These are phyloP conservation scores for Sminthopsis crassicaudata DNA, from an alignment of 2,113 vertebrate genomes.

Conservation along the genomic window DNA sequence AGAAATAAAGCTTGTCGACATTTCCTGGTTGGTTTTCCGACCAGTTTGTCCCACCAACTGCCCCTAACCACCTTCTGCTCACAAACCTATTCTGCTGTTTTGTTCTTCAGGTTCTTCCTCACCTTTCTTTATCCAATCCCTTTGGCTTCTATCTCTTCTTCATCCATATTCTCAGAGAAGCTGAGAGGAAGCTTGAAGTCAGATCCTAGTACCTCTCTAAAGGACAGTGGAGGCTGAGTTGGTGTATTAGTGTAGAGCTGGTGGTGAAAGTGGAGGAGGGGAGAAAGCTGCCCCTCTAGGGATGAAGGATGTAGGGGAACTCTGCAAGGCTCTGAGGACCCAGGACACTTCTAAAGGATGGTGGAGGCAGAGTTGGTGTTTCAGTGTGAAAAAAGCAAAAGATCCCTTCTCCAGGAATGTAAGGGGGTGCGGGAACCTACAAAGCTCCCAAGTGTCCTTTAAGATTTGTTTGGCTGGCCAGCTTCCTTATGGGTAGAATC, in stretches of 20 bases:
- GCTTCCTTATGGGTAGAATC: background rate
- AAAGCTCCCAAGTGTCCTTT: background rate
- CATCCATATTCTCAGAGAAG: background rate
- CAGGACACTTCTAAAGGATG: background rate
- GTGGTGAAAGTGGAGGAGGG: background rate
- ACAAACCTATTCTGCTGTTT: background rate
- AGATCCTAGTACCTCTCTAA: background rate
- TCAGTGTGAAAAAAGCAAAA: background rate
- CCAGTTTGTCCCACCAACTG: background rate
- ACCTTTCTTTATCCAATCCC: background rate
- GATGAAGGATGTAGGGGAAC: slow-evolving; percentile 29
- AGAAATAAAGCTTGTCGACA: slow-evolving; percentile 38
- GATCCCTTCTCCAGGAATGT: background rate
- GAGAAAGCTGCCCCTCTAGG: slow-evolving; percentile 13
- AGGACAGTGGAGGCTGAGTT: background rate
- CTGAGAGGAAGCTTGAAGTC: background rate
- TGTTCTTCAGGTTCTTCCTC: slow-evolving; percentile 21
- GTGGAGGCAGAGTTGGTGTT: background rate
- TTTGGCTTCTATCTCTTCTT: background rate
- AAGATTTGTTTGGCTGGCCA: background rate
- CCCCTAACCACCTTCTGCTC: background rate
- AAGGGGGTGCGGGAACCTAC: slow-evolving; percentile 6
- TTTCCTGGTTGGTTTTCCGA: slow-evolving; percentile 41
- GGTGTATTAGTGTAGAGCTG: background rate
- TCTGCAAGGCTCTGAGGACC: background rate